Evolutionary conservation across 2,113 vertebrate genomes (phyloP), one percentile per base, ranked within the genome.

Genomic region (Sula dactylatra): DNA sequence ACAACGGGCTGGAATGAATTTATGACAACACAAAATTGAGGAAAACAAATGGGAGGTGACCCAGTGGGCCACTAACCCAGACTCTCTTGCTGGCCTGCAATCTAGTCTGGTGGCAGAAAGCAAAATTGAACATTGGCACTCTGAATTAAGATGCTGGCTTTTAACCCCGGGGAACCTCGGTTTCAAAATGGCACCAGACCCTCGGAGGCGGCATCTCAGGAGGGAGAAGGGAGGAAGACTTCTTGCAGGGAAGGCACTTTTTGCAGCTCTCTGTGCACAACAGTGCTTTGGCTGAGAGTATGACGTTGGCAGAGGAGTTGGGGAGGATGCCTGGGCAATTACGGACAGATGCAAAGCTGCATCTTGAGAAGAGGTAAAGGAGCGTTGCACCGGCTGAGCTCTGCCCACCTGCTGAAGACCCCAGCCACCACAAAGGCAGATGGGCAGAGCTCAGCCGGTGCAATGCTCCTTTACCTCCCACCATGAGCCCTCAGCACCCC

Each of bases 11-110:
- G 98, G 98, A 98, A 99, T 99, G 99, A 99, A 99, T 99, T 99
- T 99, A 99, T 98, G 98, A 98, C 98, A 98, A 98, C 98, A 98
- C 98, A 98, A 98, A 98, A 98, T 98, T 98, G 98, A 98, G 98
- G 98, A 98, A 98, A 98, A 98, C 98, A 98, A 98, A 98, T 98
- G 98, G 98, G 97, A 98, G 98, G 98, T 98, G 98, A 98, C 98
- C 98, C 97, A 97, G 85, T 96, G 97, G 98, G 98, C 98, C 98
- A 98, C 98, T 98, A 98, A 98, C 98, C 98, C 95, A 78, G 98
- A 97, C 98, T 98, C 97, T 96, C 92, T 96, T 2, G 32, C 93
- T 78, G 97, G 98, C 98, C 98, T 98, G 98, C 98, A 98, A 98
- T 98, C 98, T 98, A 98, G 98, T 98, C 97, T 98, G 93, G 97